These are phyloP conservation scores for Piprites chloris DNA, from an alignment of 2,113 vertebrate species.

Conservation along the genomic window DNA sequence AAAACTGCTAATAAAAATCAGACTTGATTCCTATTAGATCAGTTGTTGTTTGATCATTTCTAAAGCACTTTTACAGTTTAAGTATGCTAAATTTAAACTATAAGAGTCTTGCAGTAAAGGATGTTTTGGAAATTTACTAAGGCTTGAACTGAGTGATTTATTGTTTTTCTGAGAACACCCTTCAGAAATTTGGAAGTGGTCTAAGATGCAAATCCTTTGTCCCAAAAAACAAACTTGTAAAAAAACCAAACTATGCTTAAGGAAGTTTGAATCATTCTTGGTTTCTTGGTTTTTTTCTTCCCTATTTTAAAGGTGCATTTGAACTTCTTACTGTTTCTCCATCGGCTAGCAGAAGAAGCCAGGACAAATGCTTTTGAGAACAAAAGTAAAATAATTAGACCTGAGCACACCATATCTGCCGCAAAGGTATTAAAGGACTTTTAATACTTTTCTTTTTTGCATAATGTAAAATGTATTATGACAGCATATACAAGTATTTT, in stretches of 20 bases:
- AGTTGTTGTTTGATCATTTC: neutral
- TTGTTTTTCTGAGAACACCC: neutral
- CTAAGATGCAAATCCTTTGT: neutral
- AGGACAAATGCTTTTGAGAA: conserved; percentile 71
- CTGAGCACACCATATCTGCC: conserved; percentile 68
- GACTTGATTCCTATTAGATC: neutral
- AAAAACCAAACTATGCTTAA: neutral
- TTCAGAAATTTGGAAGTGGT: neutral
- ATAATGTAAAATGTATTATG: neutral
- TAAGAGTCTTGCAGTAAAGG: neutral
- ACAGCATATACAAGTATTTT: neutral
- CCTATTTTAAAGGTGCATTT: conserved; percentile 74
- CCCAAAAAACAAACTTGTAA: neutral
- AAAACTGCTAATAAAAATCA: neutral
- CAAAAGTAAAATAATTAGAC: conserved; percentile 71
- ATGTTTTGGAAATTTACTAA: neutral
- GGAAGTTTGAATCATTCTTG: neutral
- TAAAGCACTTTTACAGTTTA: neutral
- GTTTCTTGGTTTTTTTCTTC: neutral
- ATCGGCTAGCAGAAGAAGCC: conserved; percentile 75
- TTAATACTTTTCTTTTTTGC: neutral
- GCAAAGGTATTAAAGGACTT: conserved; percentile 74
- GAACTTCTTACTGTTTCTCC: conserved; percentile 76
- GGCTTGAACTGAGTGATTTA: neutral
- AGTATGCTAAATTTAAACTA: neutral